Evolutionary conservation across 1,140 invertebrate genomes (phyloP), one percentile per base, ranked within the genome.

Genomic region (Plutomurus gul): DNA sequence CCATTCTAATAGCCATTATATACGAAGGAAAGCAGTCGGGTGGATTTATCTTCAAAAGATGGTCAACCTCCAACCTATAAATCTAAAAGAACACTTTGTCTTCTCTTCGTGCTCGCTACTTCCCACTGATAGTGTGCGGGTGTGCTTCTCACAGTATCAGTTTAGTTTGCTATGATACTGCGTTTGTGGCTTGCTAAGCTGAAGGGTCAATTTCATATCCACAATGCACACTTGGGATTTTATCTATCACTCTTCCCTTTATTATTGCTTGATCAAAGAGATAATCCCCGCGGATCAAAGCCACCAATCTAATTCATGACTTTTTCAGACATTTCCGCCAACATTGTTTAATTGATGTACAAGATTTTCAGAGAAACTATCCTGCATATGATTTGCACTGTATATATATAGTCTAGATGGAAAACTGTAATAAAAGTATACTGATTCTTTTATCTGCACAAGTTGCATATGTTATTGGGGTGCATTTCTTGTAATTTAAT

Each of bases 21-120:
- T 16, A 33, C 13, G 27, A 7, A 76, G 72, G 75, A 80, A 20
- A 20, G 25, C 36, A 49, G 37, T 43, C 51, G 75, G 47, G 20
- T 47, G 49, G 72, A 75, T 73, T 75, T 72, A 75, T 56, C 39
- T 76, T 22, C 47, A 25, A 22, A 46, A 70, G 75, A 77, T 70
- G 56, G 56, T 77, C 75, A 77, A 77, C 75, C 56, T 65, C 56
- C 56, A 33, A 65, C 56, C 56, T 65, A 65, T 65, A 65, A 33
- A 65, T 65, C 27, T 65, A 33, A 13, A 25, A 33, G 56, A 25
- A 65, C 56, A 65, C 30, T 65, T 65, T 36, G 56, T 65, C 56
- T 33, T 65, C 25, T 13, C 1, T 10, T 65, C 30, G 22, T 56
- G 11, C n/a, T 18, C 43, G 20, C 1, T 18, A 6, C 43, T 16